phyloP scores from a whole-genome alignment of 2,113 vertebrate genomes.

The Geococcyx californianus region DNA sequence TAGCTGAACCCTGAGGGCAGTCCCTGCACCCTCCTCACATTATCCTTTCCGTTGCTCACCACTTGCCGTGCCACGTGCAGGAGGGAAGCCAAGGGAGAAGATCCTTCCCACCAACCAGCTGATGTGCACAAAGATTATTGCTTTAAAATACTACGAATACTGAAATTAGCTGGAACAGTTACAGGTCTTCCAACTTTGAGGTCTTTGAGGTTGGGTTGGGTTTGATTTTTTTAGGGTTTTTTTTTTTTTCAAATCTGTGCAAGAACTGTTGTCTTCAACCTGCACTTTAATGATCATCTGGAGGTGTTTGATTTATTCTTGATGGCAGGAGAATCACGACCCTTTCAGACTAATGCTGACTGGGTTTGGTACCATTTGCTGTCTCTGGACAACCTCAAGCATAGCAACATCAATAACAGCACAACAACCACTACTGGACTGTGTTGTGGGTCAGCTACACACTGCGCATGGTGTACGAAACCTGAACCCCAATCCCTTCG shows the following conservation, averaged over 20 bases:
- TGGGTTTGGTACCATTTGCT: not conserved
- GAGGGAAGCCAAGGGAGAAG: not conserved
- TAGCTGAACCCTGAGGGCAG: not conserved
- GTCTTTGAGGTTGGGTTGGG: not conserved
- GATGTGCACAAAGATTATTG: not conserved
- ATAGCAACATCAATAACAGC: not conserved
- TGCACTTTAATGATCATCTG: not conserved
- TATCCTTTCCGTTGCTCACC: fast-evolving
- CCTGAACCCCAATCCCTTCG: fast-evolving
- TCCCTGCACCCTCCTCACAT: not conserved
- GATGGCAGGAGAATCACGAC: not conserved
- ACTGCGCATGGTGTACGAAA: not conserved
- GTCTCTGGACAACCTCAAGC: not conserved
- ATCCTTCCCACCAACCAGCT: not conserved
- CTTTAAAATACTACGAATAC: not conserved
- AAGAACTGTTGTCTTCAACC: not conserved
- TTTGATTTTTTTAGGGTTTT: too few species aligned
- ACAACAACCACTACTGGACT: not conserved
- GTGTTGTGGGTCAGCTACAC: not conserved
- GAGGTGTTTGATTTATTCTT: not conserved
- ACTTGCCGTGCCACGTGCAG: fast-evolving
- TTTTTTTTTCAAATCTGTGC: not conserved
- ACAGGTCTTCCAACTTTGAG: not conserved
- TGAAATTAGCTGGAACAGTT: not conserved
- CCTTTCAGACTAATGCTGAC: not conserved